phyloP scores from a whole-genome alignment of 2,113 vertebrate species.

The Diglossa brunneiventris region DNA sequence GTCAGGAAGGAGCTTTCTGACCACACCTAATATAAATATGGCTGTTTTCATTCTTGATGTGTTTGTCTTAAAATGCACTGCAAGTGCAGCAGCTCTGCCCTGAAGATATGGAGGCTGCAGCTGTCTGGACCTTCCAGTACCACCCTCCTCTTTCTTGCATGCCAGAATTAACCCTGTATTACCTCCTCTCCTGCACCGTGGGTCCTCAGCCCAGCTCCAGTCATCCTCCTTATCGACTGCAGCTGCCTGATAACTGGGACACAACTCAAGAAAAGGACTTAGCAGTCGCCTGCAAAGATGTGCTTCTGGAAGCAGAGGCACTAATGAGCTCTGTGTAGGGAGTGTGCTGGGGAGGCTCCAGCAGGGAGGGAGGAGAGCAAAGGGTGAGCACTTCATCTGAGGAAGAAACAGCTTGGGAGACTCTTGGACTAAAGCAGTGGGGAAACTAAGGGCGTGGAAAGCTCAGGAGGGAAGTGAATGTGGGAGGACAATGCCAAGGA shows the following conservation, averaged over 20 bases:
- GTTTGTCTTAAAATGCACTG: neutral
- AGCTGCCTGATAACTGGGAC: neutral
- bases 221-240: accelerated
- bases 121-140: neutral
- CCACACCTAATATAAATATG: neutral
- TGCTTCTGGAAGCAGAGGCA: neutral
- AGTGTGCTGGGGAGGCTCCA: neutral
- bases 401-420: neutral
- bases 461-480: neutral
- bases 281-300: neutral
- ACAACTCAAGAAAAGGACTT: neutral
- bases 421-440: neutral
- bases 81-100: neutral
- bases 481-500: neutral
- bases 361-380: neutral
- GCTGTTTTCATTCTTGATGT: neutral
- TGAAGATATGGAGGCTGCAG: neutral
- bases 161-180: neutral
- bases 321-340: neutral
- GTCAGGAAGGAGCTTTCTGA: neutral
- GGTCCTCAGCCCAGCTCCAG: neutral
- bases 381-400: neutral
- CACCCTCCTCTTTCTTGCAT: neutral
- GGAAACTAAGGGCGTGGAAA: neutral
- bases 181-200: neutral